Base-by-base conservation (phyloP, 2,797 vertebrate species). In the Craterocephalus amniculus region DNA sequence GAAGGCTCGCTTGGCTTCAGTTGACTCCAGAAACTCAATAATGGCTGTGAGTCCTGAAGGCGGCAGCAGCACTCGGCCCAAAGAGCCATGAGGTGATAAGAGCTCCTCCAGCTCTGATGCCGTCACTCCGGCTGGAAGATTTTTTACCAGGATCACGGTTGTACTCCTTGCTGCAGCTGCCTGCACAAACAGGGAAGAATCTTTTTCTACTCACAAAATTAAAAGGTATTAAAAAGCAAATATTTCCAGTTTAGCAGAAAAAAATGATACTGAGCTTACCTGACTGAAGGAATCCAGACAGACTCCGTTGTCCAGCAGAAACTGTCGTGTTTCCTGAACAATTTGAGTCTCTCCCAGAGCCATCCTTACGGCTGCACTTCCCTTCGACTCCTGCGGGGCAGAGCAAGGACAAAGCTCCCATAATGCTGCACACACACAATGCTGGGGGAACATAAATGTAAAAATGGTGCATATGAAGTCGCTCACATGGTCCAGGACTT, bases 311-410 rank as follows among this genome's bases (percentile, higher is more conserved):
- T 98, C 96, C 0, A 96, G 54, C 0, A 99, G 95, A 84, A 99
- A 99, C 70, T 83, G 95, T 1, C 98, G 95, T 6, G 98, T 96
- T 71, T 98, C 97, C 74, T 98, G 96, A 16, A 99, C 96, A 0
- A 99, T 95, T 89, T 99, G 95, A 0, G 97, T 99, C 82, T 99
- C 98, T 24, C 98, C 98, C 31, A 99, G 90, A 36, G 98, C 97
- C 79, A 99, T 94, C 1, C 97, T 94, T 77, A 99, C 97, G 0
- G 97, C 97, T 81, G 99, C 89, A 0, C 98, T 99, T 86, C 96
- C 97, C 61, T 83, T 94, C 20, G 95, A 93, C 86, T 98, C 97
- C 98, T 99, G 88, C 2, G 80, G 65, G 55, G 7, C 8, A 74
- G 4, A 51, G 14, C 13, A 78, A 58, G 11, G 16, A 34, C 32